A percentile compares a stretch with the other conserved stretches of the same genome.
Conservation (phyloP, 2,888 invertebrate species). For the Desoria tigrina region DNA sequence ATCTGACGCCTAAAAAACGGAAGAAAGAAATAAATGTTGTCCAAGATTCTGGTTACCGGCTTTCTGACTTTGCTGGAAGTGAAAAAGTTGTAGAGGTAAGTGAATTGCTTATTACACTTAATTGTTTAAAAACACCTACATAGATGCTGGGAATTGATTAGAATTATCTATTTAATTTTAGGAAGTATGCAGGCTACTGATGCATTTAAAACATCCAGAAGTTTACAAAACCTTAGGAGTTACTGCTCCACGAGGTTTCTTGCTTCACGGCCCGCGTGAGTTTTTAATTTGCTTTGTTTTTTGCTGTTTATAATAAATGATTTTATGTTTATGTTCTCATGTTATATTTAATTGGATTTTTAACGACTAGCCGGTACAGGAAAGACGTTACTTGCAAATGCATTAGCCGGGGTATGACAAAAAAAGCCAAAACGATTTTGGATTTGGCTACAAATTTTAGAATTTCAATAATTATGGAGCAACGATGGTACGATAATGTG, state of each 20-base stretch:
- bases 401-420: conserved; percentile 73
- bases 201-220: conserved; percentile 87
- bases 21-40: conserved; percentile 32
- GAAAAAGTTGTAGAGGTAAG: conserved; percentile 68
- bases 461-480: too few species aligned
- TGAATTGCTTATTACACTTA: neutral
- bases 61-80: conserved; percentile 80
- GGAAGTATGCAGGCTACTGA: conserved; percentile 61
- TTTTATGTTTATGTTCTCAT: conserved; percentile 18
- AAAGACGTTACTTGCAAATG: conserved; percentile 77
- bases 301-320: conserved; percentile 7
- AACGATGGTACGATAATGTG: too few species aligned
- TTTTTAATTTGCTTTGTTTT: neutral
- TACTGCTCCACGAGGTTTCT: conserved; percentile 82
- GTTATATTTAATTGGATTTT: too few species aligned
- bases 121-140: neutral
- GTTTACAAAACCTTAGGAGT: conserved; percentile 82
- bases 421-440: neutral
- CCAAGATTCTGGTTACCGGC: conserved; percentile 58
- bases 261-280: conserved; percentile 93
- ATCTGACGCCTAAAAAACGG: conserved; percentile 23
- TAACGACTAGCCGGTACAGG: conserved; percentile 39
- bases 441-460: too few species aligned
- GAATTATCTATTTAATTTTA: conserved; percentile 23
- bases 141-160: neutral